Base-by-base conservation (phyloP, 2,888 invertebrate species). In the Eilema depressum region DNA sequence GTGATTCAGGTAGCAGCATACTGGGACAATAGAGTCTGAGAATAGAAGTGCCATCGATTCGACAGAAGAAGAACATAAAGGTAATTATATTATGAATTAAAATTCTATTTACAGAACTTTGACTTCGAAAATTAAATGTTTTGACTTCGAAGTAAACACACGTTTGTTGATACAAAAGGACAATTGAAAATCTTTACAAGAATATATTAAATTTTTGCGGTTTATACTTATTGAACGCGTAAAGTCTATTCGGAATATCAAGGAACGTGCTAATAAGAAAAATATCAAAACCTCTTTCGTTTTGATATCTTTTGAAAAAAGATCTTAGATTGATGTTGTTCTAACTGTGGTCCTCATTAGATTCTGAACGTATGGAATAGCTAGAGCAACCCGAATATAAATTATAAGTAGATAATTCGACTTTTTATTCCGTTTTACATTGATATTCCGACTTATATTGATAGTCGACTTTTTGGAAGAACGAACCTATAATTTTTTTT, bases 151-250 rank as follows among this genome's bases (percentile, higher is more conserved):
- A 74, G 56, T 74, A 56, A n/a, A 26, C 57, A 30, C 2, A 41
- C 25, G n/a, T 65, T 66, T 75, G 78, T 78, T 80, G 71, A 75
- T 72, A 78, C 80, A 81, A 72, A 76, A 72, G 71, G 76, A 75
- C 74, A 69, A 65, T 63, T 60, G 37, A 53, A 20, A 56, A 73
- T 20, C 53, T 71, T 59, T 47, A 60, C 33, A 71, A 65, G 65
- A 65, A 71, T 61, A 53, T 30, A 61, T 33, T 61, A n/a, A 33
- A 7, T 2, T n/a, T 53, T 53, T 53, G 53, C 53, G 8, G 53
- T 59, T 26, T 59, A 59, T 59, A 25, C 14, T 26, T 59, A 26
- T 56, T 56, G 56, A 56, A 56, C 10, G 14, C 56, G 47, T 17
- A 28, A 64, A 47, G 28, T 64, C 53, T 47, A 64, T 28, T 28